Evolutionary conservation across 2,888 invertebrate genomes (phyloP), one percentile per base, ranked within the genome.

Genomic region (Sphaerophoria taeniata): DNA sequence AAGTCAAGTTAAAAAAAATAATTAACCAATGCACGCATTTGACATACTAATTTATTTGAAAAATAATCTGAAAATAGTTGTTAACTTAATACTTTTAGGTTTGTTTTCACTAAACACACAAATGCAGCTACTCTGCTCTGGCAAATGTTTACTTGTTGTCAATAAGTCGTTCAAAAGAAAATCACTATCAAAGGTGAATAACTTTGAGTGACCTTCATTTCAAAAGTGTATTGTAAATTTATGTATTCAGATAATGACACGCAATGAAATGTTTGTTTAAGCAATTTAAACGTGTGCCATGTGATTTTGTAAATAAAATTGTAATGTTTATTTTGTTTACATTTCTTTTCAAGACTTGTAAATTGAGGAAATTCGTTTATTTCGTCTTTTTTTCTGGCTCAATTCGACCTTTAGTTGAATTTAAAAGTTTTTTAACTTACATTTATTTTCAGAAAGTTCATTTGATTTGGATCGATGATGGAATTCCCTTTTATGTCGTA

Each of bases 391-490:
- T 53, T 31, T 7, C 14, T 47, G 6, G 14, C n/a, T 47, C 6
- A 5, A 16, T 6, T 12, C n/a, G 49, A 65, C 36, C 49, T 65
- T 6, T 6, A 24, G 34, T 49, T 0, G 4, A 11, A 9, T 43
- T 5, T 11, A 43, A 43, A 24, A 24, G 4, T 43, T 43, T 9
- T n/a, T 47, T 43, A 88, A 90, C 90, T 90, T 89, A 91, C 91
- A 87, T 72, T 87, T 87, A 36, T 88, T 5, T 24, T 36, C 67
- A 53, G 2, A 24, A 24, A 67, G n/a, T n/a, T 88, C 85, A 69
- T 89, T 88, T 3, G 76, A 71, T 67, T 88, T 89, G 61, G 89
- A 88, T 70, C 61, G 58, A 12, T 63, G 74, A 3, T 56, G 63
- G 6, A 87, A 88, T 53, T 79, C 87, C 3, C 91, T 90, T 49